Conservation (phyloP, 2,113 vertebrate species). For the Cynocephalus volans region DNA sequence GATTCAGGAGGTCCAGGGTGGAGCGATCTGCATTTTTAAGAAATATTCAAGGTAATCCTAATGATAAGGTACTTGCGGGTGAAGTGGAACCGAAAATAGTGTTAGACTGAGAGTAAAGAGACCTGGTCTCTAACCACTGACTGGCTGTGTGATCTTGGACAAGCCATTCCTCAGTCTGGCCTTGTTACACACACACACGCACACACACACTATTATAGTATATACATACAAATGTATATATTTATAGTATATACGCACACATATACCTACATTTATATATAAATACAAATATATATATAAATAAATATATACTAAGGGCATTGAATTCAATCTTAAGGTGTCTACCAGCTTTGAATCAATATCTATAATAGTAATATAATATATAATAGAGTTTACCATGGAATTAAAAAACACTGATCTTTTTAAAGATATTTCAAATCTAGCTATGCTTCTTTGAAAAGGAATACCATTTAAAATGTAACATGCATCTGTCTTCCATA, state of each 20-base stretch:
- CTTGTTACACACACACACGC: too few relatives aligned
- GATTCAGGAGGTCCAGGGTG: neutral
- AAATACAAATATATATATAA: neutral
- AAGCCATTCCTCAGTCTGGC: neutral
- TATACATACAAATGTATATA: neutral
- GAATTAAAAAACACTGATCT: conserved; percentile 10
- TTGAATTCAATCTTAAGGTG: neutral
- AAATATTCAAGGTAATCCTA: neutral
- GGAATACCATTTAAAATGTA: conserved; percentile 34
- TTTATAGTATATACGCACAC: neutral
- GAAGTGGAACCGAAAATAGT: neutral
- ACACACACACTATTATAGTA: neutral
- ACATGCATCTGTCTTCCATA: neutral
- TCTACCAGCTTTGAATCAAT: neutral
- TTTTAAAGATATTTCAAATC: conserved; percentile 50
- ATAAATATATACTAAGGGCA: neutral
- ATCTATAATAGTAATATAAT: neutral
- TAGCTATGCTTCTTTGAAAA: neutral
- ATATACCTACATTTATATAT: neutral
- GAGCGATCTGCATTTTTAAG: neutral
- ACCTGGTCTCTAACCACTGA: neutral
- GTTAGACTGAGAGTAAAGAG: neutral
- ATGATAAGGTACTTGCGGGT: neutral
- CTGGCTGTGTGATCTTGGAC: neutral
- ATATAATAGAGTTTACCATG: neutral